These are phyloP conservation scores for Ciona savignyi DNA, from an alignment of 23 tunicate species.

Conservation along the genomic window DNA sequence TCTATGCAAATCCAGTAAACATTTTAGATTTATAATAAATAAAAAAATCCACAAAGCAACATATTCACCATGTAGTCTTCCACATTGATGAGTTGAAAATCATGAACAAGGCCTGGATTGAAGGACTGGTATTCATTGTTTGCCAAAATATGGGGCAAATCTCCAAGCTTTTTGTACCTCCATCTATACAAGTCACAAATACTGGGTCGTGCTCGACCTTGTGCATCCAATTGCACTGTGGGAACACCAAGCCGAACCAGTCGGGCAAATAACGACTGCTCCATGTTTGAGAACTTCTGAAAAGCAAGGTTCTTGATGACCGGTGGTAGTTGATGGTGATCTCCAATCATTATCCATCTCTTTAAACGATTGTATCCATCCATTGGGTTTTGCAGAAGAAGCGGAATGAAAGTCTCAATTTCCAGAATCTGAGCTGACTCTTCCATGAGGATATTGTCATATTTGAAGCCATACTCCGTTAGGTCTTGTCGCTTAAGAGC, in stretches of 20 bases:
- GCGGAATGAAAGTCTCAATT: slow-evolving; percentile 97
- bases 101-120: slow-evolving; percentile 89
- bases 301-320: slow-evolving; percentile 95
- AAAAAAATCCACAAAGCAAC: too few relatives aligned
- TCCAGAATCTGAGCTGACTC: slow-evolving; percentile 99
- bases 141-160: slow-evolving; percentile 78
- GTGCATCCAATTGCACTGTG: slow-evolving; percentile 94
- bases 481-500: slow-evolving; percentile 94
- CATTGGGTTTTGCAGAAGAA: slow-evolving; percentile 90
- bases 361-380: slow-evolving; percentile 99
- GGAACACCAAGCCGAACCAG: slow-evolving; percentile 96
- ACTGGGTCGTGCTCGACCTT: slow-evolving; percentile 90
- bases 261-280: slow-evolving; percentile 94
- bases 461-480: slow-evolving; percentile 85
- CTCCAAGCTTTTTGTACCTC: slow-evolving; percentile 76
- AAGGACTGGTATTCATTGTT: slow-evolving; percentile 44
- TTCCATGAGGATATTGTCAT: slow-evolving; percentile 98
- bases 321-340: slow-evolving; percentile 98
- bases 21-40: too few relatives aligned
- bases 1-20: too few relatives aligned
- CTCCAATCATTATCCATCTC: slow-evolving; percentile 99
- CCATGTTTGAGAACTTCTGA: slow-evolving; percentile 99
- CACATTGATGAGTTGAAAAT: slow-evolving; percentile 94
- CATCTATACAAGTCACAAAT: slow-evolving; percentile 88
- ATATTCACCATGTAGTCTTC: slow-evolving; percentile 83